phyloP scores from a whole-genome alignment of 2,888 invertebrate species.

The Arenicola marina region DNA sequence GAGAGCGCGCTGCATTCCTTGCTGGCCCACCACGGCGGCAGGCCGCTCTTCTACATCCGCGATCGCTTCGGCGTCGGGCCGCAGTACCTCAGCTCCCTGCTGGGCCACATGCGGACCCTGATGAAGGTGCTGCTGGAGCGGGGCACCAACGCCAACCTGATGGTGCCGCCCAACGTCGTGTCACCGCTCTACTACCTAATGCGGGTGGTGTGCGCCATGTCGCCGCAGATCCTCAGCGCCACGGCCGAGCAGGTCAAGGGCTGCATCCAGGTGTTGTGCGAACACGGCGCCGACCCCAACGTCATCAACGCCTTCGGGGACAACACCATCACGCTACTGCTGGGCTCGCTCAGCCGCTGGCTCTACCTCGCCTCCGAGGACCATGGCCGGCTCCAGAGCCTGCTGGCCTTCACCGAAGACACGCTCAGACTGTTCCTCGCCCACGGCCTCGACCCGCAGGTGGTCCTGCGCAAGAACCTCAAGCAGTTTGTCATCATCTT shows the following conservation, averaged over 20 bases:
- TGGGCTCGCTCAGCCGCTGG: conserved; percentile 33
- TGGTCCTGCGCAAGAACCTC: conserved; percentile 33
- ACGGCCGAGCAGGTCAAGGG: conserved; percentile 30
- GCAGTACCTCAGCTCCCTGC: conserved; percentile 30
- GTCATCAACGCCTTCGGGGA: conserved; percentile 35
- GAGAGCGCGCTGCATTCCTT: conserved; percentile 77
- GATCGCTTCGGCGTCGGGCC: conserved; percentile 36
- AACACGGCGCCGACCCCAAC: conserved; percentile 33
- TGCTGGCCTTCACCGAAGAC: conserved; percentile 30
- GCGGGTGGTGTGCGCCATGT: conserved; percentile 36
- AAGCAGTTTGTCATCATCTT: conserved; percentile 38
- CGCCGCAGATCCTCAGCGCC: conserved; percentile 31
- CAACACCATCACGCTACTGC: conserved; percentile 33
- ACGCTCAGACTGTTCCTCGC: conserved; percentile 30
- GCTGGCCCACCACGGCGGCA: conserved; percentile 39
- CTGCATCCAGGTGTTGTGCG: conserved; percentile 24
- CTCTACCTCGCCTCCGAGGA: conserved; percentile 34
- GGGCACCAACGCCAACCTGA: conserved; percentile 31
- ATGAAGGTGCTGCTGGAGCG: conserved; percentile 44
- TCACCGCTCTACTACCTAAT: conserved; percentile 37
- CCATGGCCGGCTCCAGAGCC: conserved; percentile 22
- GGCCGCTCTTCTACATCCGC: conserved; percentile 35
- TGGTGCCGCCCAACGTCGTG: conserved; percentile 34
- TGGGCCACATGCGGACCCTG: conserved; percentile 40
- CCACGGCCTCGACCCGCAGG: conserved; percentile 33